A percentile compares a stretch with the other conserved stretches of the same genome.
Conservation (phyloP, 2,113 vertebrate genomes). For the Anoplopoma fimbria region DNA sequence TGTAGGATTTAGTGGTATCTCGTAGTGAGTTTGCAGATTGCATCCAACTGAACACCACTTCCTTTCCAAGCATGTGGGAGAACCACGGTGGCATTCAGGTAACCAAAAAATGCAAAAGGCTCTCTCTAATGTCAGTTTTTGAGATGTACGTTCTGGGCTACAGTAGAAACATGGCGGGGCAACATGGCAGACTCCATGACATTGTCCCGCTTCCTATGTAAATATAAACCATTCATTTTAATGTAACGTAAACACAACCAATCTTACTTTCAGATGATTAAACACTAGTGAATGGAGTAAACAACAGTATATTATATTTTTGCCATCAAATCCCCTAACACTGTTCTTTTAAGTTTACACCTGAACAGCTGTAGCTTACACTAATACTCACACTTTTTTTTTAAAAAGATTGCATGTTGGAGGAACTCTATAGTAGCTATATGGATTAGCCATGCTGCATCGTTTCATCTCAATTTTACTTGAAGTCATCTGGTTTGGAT, state of each 20-base stretch:
- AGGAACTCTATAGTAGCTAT: background rate
- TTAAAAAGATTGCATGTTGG: background rate
- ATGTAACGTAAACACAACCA: background rate
- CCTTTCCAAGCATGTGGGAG: too few relatives aligned
- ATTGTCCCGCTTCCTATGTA: background rate
- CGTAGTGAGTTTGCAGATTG: background rate
- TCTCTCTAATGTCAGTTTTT: background rate
- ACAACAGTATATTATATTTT: background rate
- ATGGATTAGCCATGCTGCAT: background rate
- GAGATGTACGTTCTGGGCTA: background rate
- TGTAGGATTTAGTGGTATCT: background rate
- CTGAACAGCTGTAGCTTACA: background rate
- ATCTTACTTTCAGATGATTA: background rate
- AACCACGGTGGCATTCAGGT: too few relatives aligned
- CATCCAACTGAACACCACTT: too few relatives aligned
- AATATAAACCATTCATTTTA: background rate
- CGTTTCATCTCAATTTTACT: background rate
- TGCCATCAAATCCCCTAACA: background rate
- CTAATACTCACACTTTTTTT: background rate
- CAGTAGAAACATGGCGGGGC: background rate
- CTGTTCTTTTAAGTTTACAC: too few relatives aligned
- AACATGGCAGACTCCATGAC: background rate
- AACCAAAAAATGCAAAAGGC: too few relatives aligned
- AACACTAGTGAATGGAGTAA: background rate
- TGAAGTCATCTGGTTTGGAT: background rate